Evolutionary conservation across 2,113 vertebrate species (phyloP).

Genomic region (Eulacestoma nigropectus): DNA sequence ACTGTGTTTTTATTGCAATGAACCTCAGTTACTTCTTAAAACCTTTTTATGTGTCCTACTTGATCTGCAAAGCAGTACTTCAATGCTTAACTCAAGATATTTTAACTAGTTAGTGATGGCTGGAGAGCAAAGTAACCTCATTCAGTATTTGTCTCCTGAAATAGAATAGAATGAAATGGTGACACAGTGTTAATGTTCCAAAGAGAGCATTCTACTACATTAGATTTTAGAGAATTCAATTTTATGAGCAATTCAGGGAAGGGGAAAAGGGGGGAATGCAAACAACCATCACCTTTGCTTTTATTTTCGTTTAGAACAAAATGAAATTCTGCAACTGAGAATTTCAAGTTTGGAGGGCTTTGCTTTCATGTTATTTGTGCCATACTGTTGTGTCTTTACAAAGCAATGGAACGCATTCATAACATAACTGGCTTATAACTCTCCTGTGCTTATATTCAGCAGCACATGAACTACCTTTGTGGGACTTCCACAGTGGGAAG

Average conservation of each 20-base stretch:
- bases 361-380: not conserved
- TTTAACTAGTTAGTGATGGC: not conserved
- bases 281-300: fast-evolving
- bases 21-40: not conserved
- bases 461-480: not conserved
- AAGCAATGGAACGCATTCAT: not conserved
- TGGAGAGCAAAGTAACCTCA: not conserved
- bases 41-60: not conserved
- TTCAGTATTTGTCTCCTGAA: not conserved
- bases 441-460: not conserved
- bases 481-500: not conserved
- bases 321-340: not conserved
- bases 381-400: not conserved
- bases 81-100: not conserved
- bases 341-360: not conserved
- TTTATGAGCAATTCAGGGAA: not conserved
- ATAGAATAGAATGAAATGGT: not conserved
- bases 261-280: fast-evolving
- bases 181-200: not conserved
- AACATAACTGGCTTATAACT: not conserved
- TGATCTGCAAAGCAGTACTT: not conserved
- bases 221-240: not conserved
- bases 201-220: not conserved
- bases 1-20: not conserved
- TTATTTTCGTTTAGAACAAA: not conserved